Base-by-base conservation (phyloP, 2,888 invertebrate species). In the Eledone cirrhosa region DNA sequence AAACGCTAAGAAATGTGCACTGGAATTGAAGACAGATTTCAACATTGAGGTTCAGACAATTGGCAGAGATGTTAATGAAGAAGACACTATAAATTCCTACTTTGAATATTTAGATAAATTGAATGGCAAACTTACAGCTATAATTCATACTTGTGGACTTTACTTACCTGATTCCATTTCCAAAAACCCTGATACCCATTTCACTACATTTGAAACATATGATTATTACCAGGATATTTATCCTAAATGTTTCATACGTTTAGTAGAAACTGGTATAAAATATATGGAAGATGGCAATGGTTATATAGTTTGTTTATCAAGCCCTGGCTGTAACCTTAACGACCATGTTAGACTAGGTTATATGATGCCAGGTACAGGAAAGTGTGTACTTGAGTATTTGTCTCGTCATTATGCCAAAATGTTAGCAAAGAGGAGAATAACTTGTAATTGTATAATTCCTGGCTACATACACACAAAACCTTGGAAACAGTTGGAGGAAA, bases 331-430 rank as follows among this genome's bases (percentile, higher is more conserved):
- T 48, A 76, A 76, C 22, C 3, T 29, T 11, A 24, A 24, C 29
- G 16, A 22, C 14, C 76, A 27, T 11, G 27, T 48, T 22, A n/a
- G 48, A 29, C 13, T 48, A 13, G 22, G 47, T 48, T 76, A 76
- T 19, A 76, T 76, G 76, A 47, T 76, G 76, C 76, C 76, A 47
- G 76, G 76, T 4, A 47, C 47, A 16, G 76, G 27, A 11, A 76
- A 76, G 19, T n/a, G 47, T 16, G 29, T 48, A 13, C 27, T 76
- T 3, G 76, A 76, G 14, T 76, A 76, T 48, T 48, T 76, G 27
- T 29, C 76, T 19, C 76, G 76, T 24, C 76, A 76, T 76, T 76
- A 76, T 48, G 48, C 76, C 47, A 76, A 76, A 48, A 29, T 27
- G 13, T 8, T 76, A 16, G 76, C 76, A 14, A 41, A 41, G 22